Evolutionary conservation across 2,888 invertebrate species (phyloP).

Genomic region (Marasmarcha lunaedactyla): DNA sequence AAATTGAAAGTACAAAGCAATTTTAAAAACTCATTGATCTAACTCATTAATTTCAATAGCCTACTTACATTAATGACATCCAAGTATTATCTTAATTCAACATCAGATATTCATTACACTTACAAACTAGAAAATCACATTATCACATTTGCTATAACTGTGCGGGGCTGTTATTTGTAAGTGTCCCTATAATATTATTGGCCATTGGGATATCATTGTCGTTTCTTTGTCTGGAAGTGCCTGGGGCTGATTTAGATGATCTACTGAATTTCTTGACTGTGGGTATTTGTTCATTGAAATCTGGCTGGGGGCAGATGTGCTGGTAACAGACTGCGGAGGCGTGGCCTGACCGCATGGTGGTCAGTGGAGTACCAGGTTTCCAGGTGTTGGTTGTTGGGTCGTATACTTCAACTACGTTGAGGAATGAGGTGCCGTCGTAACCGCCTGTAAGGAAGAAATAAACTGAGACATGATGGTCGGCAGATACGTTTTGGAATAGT

Average conservation of each 20-base stretch:
- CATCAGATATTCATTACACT: too few species aligned
- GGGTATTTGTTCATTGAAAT: slow-evolving; percentile 21
- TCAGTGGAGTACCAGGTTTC: slow-evolving; percentile 81
- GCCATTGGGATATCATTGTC: slow-evolving; percentile 42
- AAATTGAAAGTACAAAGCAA: too few species aligned
- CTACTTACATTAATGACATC: too few species aligned
- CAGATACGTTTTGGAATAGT: not conserved
- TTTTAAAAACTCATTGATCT: too few species aligned
- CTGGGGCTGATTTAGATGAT: slow-evolving; percentile 15
- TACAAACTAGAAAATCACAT: not conserved
- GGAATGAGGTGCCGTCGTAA: slow-evolving; percentile 88
- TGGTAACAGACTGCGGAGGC: slow-evolving; percentile 91
- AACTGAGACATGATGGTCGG: too few species aligned
- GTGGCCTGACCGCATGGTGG: slow-evolving; percentile 90
- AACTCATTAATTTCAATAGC: too few species aligned
- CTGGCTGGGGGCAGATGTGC: slow-evolving; percentile 67
- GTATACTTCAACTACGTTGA: slow-evolving; percentile 90
- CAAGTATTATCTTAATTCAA: too few species aligned
- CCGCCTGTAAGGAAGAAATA: slow-evolving; percentile 73
- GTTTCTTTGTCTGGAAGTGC: slow-evolving; percentile 18
- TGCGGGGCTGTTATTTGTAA: slow-evolving; percentile 29
- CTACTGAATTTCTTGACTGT: slow-evolving; percentile 26
- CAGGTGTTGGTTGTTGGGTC: slow-evolving; percentile 82
- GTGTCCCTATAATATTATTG: slow-evolving; percentile 47
- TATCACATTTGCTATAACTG: slow-evolving; percentile 21